These are phyloP conservation scores for Syndactyla subalaris DNA, from an alignment of 2,797 vertebrate species.

Conservation along the genomic window DNA sequence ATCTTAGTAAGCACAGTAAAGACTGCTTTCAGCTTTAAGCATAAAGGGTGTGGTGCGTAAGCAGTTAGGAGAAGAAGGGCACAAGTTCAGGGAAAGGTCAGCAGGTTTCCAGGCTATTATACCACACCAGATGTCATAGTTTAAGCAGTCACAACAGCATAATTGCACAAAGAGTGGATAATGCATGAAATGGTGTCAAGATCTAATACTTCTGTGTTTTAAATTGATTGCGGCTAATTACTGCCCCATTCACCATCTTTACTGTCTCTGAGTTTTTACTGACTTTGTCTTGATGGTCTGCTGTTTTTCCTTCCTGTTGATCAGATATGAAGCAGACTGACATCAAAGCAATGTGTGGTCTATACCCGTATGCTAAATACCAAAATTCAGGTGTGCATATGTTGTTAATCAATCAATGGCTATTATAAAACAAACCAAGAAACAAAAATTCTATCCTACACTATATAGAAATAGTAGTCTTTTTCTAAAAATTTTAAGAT, in stretches of 20 bases:
- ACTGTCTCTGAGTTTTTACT: background rate
- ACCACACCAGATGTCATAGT: background rate
- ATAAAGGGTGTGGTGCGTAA: background rate
- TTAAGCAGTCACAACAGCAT: background rate
- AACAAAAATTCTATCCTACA: rapidly evolving
- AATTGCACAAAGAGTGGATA: background rate
- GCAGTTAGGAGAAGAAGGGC: background rate
- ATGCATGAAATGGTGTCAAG: background rate
- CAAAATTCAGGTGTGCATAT: rapidly evolving
- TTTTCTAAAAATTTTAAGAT: background rate
- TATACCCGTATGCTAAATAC: background rate
- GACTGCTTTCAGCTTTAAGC: background rate
- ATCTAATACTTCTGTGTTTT: background rate
- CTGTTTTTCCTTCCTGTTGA: background rate
- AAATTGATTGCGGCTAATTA: background rate
- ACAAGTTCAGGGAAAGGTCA: background rate
- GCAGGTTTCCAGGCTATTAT: background rate
- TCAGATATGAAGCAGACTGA: background rate
- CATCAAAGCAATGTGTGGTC: rapidly evolving
- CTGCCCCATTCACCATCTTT: background rate
- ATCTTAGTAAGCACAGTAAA: background rate
- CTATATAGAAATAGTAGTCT: background rate
- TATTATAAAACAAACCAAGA: background rate
- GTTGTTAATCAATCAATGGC: background rate
- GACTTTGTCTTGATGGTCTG: background rate